A percentile compares a stretch with the other conserved stretches of the same genome.
phyloP scores from a whole-genome alignment of 1,140 invertebrate genomes.

The Chymomyza costata region DNA sequence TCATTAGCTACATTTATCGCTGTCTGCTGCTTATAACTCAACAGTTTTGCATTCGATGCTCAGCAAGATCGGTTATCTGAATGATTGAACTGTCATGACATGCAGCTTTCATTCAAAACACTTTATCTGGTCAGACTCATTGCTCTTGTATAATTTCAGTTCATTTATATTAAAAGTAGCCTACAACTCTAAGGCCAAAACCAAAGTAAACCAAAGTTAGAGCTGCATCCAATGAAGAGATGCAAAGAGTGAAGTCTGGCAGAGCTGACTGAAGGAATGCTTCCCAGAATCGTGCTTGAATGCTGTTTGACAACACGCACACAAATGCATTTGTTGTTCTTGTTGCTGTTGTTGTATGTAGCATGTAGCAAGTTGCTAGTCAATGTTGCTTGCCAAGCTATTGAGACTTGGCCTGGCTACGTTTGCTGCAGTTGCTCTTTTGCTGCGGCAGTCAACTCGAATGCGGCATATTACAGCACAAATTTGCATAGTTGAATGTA shows the following conservation, averaged over 20 bases:
- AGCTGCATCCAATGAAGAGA: slow-evolving; percentile 15
- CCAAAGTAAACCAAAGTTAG: slow-evolving; percentile 47
- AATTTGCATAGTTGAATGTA: slow-evolving; percentile 73
- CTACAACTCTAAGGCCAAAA: slow-evolving; percentile 2
- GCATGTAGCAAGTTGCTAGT: slow-evolving; percentile 71
- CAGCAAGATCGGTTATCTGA: slow-evolving; percentile 44
- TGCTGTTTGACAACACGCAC: slow-evolving; percentile 69
- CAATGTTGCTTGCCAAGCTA: slow-evolving; percentile 32
- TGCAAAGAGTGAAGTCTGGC: slow-evolving; percentile 33
- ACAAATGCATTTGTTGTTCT: no score
- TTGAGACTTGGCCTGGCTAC: not conserved
- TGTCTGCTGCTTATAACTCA: slow-evolving; percentile 41
- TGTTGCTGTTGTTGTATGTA: no score
- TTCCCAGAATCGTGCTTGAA: slow-evolving; percentile 74
- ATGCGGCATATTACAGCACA: slow-evolving; percentile 33
- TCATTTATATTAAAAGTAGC: slow-evolving; percentile 56
- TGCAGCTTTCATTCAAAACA: slow-evolving; percentile 40
- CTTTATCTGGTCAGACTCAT: slow-evolving; percentile 27
- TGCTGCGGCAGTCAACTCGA: slow-evolving; percentile 12
- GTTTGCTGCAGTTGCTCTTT: not conserved
- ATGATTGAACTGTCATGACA: slow-evolving; percentile 65
- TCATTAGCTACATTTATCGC: no score
- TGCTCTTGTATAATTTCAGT: slow-evolving; percentile 49
- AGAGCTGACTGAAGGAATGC: slow-evolving; percentile 49
- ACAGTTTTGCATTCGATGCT: slow-evolving; percentile 5